phyloP scores from a whole-genome alignment of 1,140 invertebrate species.

The Cotesia chilonis region DNA sequence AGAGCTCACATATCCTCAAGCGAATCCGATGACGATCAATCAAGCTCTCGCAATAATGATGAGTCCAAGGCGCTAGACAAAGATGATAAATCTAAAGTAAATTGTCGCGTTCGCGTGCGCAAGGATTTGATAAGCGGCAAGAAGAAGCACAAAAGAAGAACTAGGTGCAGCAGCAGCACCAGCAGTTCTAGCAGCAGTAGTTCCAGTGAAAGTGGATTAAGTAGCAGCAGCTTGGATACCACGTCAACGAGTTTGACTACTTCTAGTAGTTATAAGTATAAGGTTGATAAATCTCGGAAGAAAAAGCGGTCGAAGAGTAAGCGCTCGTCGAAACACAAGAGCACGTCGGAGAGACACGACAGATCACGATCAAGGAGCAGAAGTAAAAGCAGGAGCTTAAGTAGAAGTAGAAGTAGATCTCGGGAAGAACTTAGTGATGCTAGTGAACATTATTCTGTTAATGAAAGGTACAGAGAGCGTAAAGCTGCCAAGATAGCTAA shows the following conservation, averaged over 20 bases:
- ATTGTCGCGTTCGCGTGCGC: conserved; percentile 5
- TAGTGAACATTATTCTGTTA: neutral
- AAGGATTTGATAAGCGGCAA: conserved; percentile 18
- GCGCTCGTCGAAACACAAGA: too few relatives aligned
- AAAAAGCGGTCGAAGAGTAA: too few relatives aligned
- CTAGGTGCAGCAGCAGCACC: neutral
- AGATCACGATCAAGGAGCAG: neutral
- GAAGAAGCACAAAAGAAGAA: neutral
- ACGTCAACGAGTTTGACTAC: neutral
- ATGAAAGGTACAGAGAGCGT: neutral
- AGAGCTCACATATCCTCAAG: neutral
- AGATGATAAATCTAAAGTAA: neutral
- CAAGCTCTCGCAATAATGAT: neutral
- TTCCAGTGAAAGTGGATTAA: neutral
- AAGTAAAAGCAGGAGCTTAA: neutral
- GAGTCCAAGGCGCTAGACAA: neutral
- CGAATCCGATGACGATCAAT: neutral
- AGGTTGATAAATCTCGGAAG: too few relatives aligned
- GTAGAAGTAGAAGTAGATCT: too few relatives aligned
- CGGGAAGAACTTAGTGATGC: neutral
- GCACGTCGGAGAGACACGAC: neutral
- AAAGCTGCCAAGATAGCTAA: neutral
- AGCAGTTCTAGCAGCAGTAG: conserved; percentile 9
- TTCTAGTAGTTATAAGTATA: neutral
- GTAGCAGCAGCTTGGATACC: neutral